Evolutionary conservation across 2,113 vertebrate genomes (phyloP), one percentile per base, ranked within the genome.

Genomic region (Ctenomys sociabilis): DNA sequence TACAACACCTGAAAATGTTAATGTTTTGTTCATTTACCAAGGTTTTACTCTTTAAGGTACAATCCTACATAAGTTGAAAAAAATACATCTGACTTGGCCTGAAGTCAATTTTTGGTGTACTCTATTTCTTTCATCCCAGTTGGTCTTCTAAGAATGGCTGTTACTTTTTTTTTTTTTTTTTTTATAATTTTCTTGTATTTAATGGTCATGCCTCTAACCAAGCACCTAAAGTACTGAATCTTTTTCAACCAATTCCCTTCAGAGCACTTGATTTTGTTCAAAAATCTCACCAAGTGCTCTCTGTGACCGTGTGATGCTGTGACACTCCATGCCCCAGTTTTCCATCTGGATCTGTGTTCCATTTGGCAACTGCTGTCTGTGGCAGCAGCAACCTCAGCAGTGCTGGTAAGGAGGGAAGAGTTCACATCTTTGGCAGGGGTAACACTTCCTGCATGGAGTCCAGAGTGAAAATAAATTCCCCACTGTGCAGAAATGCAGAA

Each of bases 381-480:
- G 64, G 64, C 90, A 90, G 81, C 72, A 96, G 90, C 52, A 86
- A 70, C 72, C 87, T 95, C 86, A 68, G 77, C 57, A 43, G 64
- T 59, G 82, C 70, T 10, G 22, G 43, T 63, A 43, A 43, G 52
- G 37, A 84, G 54, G 30, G 35, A 24, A 7, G 91, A 82, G 88
- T 85, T 93, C 96, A 87, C 86, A 85, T 78, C 3, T 57, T 84
- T 93, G 95, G 40, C 85, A 96, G 88, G 54, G 90, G 68, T 92
- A 85, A 85, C 24, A 90, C 45, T 93, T 96, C 63, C 64, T 97
- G 52, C 68, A 45, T 87, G 70, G 37, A 95, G 52, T 94, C 66
- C 87, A 97, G 89, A 93, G 84, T 87, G 81, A 96, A 84, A 95
- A 95, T 91, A 92, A 94, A 90, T 97, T 92, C 77, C 52, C 37